Conservation (phyloP, 2,888 invertebrate genomes). For the Plagiodera versicolora region DNA sequence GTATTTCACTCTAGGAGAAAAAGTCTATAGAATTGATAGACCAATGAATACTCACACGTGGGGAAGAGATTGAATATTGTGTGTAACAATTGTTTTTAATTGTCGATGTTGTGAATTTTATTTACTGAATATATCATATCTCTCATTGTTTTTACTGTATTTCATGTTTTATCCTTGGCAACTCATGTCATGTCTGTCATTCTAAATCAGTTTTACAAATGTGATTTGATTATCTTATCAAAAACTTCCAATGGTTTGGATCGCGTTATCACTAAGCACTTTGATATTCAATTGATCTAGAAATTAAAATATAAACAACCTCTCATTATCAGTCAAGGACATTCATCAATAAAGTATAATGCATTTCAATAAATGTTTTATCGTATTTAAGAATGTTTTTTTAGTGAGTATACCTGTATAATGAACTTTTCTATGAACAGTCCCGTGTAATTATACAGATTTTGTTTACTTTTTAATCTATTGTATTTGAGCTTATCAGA, state of each 20-base stretch:
- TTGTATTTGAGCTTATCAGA: not conserved
- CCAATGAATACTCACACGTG: conserved; percentile 67
- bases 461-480: not conserved
- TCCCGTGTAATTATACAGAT: not conserved
- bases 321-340: too few relatives aligned
- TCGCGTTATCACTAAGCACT: not conserved
- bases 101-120: not conserved
- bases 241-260: too few relatives aligned
- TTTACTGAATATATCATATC: not conserved
- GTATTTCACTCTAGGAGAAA: conserved; percentile 80
- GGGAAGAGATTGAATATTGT: conserved; percentile 65
- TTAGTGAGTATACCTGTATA: not conserved
- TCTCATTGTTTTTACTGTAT: too few relatives aligned
- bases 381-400: not conserved
- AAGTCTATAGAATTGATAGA: conserved; percentile 74
- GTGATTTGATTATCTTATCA: too few relatives aligned
- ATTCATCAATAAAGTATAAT: too few relatives aligned
- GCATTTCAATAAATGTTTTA: not conserved
- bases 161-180: too few relatives aligned
- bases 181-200: too few relatives aligned
- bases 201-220: too few relatives aligned
- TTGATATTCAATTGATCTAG: too few relatives aligned
- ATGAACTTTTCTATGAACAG: not conserved
- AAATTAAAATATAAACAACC: too few relatives aligned
- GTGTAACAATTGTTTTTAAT: not conserved